Evolutionary conservation across 2,888 invertebrate genomes (phyloP).

Genomic region (Catocala nupta): DNA sequence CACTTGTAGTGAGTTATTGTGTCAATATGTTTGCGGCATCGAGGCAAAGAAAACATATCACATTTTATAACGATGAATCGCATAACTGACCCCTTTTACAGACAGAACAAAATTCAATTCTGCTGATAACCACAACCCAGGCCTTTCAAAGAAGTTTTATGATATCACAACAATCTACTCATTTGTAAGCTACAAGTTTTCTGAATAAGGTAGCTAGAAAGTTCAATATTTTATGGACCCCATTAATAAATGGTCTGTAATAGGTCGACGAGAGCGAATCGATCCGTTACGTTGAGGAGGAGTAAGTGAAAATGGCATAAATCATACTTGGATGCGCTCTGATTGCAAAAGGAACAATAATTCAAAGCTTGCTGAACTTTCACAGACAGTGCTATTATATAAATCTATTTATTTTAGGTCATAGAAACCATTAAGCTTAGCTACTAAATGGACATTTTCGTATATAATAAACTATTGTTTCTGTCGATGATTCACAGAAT

Average conservation of each 20-base stretch:
- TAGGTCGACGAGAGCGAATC: slow-evolving; percentile 69
- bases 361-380: slow-evolving; percentile 41
- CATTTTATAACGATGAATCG: too few relatives aligned
- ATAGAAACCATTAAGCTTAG: background rate
- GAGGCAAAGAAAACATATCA: too few relatives aligned
- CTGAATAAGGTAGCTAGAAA: slow-evolving; percentile 59
- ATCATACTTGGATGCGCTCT: slow-evolving; percentile 67
- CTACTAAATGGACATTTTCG: background rate
- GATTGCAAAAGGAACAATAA: slow-evolving; percentile 58
- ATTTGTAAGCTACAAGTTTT: slow-evolving; percentile 13
- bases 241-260: slow-evolving; percentile 71
- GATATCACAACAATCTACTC: slow-evolving; percentile 9
- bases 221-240: slow-evolving; percentile 70
- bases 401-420: background rate
- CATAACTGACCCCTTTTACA: too few relatives aligned
- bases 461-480: too few relatives aligned
- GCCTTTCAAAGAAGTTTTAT: too few relatives aligned
- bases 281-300: slow-evolving; percentile 40
- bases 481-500: too few relatives aligned
- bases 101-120: too few relatives aligned
- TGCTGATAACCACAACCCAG: too few relatives aligned
- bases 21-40: too few relatives aligned
- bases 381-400: slow-evolving; percentile 28
- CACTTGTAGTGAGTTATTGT: too few relatives aligned
- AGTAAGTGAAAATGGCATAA: slow-evolving; percentile 61